A percentile compares a stretch with the other conserved stretches of the same genome.
phyloP scores from a whole-genome alignment of 2,888 invertebrate species.

The Colostygia pectinataria region DNA sequence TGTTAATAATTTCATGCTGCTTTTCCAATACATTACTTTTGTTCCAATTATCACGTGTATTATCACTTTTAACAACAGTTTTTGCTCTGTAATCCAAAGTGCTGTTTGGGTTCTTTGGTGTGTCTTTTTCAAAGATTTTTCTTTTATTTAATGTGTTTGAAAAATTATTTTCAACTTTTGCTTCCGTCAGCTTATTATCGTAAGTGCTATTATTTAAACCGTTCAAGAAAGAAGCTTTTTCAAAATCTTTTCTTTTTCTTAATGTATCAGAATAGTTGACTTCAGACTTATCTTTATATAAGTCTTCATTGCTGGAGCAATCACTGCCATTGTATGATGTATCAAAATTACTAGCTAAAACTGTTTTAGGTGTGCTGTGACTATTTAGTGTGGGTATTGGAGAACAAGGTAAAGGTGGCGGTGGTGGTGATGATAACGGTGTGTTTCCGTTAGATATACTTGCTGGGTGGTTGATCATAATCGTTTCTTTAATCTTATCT shows the following conservation, averaged over 20 bases:
- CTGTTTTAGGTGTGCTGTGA: conserved; percentile 53
- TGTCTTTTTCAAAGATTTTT: conserved; percentile 67
- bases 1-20: conserved; percentile 34
- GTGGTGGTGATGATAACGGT: conserved; percentile 44
- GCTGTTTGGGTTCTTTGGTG: conserved; percentile 41
- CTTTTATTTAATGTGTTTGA: conserved; percentile 69
- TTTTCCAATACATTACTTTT: conserved; percentile 43
- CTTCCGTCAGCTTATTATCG: conserved; percentile 51
- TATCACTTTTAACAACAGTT: conserved; percentile 45
- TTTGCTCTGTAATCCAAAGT: conserved; percentile 40
- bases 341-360: conserved; percentile 51
- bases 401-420: conserved; percentile 69
- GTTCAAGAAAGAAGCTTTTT: conserved; percentile 58
- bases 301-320: conserved; percentile 57
- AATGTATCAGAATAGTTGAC: conserved; percentile 53
- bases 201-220: conserved; percentile 49
- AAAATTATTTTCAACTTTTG: conserved; percentile 55
- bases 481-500: conserved; percentile 66
- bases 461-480: conserved; percentile 60
- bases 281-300: conserved; percentile 60
- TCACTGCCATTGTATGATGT: conserved; percentile 53
- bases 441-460: conserved; percentile 46
- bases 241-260: conserved; percentile 52
- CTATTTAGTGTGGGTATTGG: conserved; percentile 66
- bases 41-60: conserved; percentile 42